Conservation (phyloP, 2,113 vertebrate species). For the Tachuris rubrigastra region DNA sequence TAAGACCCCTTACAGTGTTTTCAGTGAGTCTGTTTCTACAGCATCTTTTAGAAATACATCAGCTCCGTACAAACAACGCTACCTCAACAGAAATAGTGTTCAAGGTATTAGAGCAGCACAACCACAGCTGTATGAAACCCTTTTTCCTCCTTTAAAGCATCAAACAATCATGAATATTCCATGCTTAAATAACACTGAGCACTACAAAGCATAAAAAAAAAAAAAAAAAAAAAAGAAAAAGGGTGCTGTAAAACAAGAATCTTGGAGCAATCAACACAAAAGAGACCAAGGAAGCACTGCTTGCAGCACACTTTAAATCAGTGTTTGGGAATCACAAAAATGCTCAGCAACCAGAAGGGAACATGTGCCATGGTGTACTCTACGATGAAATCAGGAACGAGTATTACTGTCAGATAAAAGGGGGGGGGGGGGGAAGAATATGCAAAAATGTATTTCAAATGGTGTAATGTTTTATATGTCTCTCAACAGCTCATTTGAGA, state of each 20-base stretch:
- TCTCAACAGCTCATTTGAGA: background rate
- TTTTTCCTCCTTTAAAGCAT: background rate
- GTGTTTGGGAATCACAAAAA: background rate
- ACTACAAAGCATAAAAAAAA: no score
- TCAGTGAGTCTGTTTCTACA: background rate
- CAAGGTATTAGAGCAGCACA: background rate
- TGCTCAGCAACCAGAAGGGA: background rate
- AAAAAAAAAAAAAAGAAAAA: no score
- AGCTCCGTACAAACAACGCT: background rate
- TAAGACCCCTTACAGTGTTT: background rate
- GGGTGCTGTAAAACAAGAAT: background rate
- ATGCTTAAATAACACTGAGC: background rate
- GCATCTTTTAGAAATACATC: background rate
- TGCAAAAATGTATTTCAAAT: background rate
- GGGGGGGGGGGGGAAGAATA: background rate
- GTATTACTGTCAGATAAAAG: background rate
- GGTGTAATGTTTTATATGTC: background rate
- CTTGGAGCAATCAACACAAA: background rate
- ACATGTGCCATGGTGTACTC: background rate
- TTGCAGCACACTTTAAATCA: background rate
- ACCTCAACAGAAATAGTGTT: background rate
- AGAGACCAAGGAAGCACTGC: background rate
- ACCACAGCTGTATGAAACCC: background rate
- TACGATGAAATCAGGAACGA: background rate
- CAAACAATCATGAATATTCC: background rate